These are phyloP conservation scores for Pseudopipra pipra DNA, from an alignment of 2,113 vertebrate species.

Conservation along the genomic window DNA sequence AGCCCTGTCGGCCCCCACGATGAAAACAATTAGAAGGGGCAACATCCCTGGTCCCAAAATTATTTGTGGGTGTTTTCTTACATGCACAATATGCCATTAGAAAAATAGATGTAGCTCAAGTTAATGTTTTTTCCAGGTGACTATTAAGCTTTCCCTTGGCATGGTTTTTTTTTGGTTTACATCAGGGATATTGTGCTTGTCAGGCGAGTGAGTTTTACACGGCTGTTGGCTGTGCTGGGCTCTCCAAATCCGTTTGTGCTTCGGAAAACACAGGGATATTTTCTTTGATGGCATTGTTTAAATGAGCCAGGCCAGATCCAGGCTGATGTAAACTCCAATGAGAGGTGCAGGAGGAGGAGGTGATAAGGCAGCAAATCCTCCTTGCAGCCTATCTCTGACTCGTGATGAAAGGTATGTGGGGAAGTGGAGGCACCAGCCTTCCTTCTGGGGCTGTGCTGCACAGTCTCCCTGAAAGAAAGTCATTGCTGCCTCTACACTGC, in stretches of 20 bases:
- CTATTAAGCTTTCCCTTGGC: conserved; percentile 8
- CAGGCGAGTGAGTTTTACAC: not conserved
- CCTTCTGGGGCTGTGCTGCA: not conserved
- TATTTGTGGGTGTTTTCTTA: conserved; percentile 19
- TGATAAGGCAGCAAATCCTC: not conserved
- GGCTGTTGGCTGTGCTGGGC: not conserved
- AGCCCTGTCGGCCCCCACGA: not conserved
- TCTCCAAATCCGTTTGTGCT: not conserved
- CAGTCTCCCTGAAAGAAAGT: not conserved
- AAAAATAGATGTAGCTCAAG: not conserved
- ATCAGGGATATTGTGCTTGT: not conserved
- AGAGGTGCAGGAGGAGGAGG: not conserved
- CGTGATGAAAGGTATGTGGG: not conserved
- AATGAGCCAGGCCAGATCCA: not conserved
- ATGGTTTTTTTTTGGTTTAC: not conserved
- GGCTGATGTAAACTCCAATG: not conserved
- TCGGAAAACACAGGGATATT: not conserved
- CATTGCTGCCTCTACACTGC: not conserved
- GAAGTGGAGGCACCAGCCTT: not conserved
- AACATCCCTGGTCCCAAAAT: conserved; percentile 37
- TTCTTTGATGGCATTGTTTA: conserved; percentile 8
- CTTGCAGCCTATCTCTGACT: not conserved
- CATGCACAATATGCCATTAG: conserved; percentile 7
- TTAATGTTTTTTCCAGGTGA: conserved; percentile 36
- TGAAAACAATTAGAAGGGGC: conserved; percentile 46